These are phyloP conservation scores for Petrocephalus schoutedeni DNA, from an alignment of 2,797 vertebrate species.

Conservation along the genomic window DNA sequence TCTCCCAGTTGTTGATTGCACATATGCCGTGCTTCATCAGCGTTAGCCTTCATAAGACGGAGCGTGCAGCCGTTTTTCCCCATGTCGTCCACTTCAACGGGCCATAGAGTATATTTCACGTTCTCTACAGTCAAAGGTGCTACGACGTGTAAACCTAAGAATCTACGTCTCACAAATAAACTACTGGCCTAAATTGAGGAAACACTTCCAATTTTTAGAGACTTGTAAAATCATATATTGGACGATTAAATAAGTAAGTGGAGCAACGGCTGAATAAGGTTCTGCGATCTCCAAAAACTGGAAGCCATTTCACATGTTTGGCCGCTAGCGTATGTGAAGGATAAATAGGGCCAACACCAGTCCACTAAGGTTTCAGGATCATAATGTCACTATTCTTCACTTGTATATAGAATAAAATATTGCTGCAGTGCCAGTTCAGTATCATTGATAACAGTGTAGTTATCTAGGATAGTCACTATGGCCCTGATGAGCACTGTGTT, in stretches of 20 bases:
- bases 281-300: no score
- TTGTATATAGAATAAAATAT: neutral
- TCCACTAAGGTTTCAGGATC: neutral
- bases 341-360: neutral
- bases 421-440: neutral
- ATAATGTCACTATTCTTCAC: neutral
- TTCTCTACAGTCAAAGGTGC: neutral
- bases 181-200: no score
- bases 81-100: neutral
- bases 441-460: neutral
- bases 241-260: no score
- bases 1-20: neutral
- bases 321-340: no score
- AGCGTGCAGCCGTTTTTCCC: neutral
- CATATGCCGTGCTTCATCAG: conserved; percentile 15
- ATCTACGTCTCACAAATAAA: neutral
- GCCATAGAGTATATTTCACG: neutral
- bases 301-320: no score
- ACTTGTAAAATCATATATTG: no score
- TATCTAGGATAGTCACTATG: neutral
- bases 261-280: no score
- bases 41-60: conserved; percentile 2
- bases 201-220: no score
- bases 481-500: conserved; percentile 52
- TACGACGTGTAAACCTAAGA: neutral